A percentile compares a stretch with the other conserved stretches of the same genome.
Evolutionary conservation across 2,113 vertebrate genomes (phyloP).

Genomic region (Thermophis baileyi): DNA sequence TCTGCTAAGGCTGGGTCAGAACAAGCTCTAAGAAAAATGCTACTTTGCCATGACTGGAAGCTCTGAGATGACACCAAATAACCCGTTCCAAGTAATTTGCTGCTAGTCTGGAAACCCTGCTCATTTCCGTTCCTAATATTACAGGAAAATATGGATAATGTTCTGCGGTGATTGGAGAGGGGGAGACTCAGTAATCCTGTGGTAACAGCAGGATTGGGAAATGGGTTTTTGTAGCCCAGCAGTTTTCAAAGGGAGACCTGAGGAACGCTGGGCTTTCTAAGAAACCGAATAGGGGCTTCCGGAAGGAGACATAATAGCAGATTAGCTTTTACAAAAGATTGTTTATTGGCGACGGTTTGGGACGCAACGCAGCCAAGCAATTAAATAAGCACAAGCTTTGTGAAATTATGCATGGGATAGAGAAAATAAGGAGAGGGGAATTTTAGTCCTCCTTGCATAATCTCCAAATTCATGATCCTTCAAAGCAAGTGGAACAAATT

Average conservation of each 20-base stretch:
- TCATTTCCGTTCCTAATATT: not conserved
- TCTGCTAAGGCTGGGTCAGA: too few species aligned
- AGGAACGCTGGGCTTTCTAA: not conserved
- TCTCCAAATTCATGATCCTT: not conserved
- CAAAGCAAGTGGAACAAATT: not conserved
- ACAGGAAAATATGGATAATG: constrained; percentile 7
- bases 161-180: not conserved
- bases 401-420: not conserved
- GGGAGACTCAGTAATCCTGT: not conserved
- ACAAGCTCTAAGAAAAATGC: not conserved
- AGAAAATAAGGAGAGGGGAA: not conserved
- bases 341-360: not conserved
- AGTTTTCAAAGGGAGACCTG: not conserved
- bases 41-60: constrained; percentile 22
- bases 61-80: constrained; percentile 11
- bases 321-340: not conserved
- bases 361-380: too few species aligned
- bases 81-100: constrained; percentile 10
- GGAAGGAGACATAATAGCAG: not conserved
- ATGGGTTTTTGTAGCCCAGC: not conserved
- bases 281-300: not conserved
- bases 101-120: not conserved
- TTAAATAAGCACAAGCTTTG: not conserved
- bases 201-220: not conserved
- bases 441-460: not conserved